A percentile compares a stretch with the other conserved stretches of the same genome.
Evolutionary conservation across 2,113 vertebrate genomes (phyloP).

Genomic region (Atlantisia rogersi): DNA sequence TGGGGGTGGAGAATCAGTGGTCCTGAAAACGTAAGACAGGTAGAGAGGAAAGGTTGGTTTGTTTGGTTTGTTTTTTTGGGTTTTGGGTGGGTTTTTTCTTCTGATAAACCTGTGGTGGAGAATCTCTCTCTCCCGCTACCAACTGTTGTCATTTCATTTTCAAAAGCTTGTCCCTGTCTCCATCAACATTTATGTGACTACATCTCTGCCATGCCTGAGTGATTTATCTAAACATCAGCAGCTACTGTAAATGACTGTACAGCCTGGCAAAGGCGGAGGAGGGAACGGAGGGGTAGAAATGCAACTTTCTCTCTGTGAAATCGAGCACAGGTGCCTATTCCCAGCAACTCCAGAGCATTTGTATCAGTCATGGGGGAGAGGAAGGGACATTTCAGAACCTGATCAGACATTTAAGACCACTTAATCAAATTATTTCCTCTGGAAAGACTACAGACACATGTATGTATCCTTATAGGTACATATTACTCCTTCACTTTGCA

Average conservation of each 20-base stretch:
- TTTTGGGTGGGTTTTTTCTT: not conserved
- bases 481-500: not conserved
- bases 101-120: not conserved
- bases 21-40: not conserved
- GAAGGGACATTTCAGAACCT: not conserved
- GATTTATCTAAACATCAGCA: conserved; percentile 45
- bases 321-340: not conserved
- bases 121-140: not conserved
- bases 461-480: rapidly evolving
- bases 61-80: too few species aligned
- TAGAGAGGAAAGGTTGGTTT: not conserved
- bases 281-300: not conserved
- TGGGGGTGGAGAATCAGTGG: not conserved
- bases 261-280: not conserved
- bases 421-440: not conserved
- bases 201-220: conserved; percentile 14
- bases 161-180: conserved; percentile 39
- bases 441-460: not conserved
- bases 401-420: not conserved
- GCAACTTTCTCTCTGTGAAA: not conserved
- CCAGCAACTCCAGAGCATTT: not conserved
- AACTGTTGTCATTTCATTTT: conserved; percentile 11
- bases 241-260: not conserved
- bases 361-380: not conserved
- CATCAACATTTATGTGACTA: conserved; percentile 31